phyloP scores from a whole-genome alignment of 2,797 vertebrate species.

The Antennarius maculatus region DNA sequence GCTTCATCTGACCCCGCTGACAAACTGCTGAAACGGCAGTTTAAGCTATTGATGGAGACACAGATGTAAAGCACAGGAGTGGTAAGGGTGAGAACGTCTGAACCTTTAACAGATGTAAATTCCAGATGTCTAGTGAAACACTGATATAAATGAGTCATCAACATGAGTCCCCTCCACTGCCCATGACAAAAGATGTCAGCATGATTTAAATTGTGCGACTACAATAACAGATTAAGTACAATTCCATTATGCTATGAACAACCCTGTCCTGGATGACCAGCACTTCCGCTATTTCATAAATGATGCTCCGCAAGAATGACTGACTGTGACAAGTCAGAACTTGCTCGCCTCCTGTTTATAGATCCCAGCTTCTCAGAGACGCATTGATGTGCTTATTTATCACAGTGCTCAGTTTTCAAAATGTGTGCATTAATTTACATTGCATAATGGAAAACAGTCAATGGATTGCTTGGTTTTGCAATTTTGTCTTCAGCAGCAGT shows the following conservation, averaged over 20 bases:
- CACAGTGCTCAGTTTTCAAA: slow-evolving; percentile 49
- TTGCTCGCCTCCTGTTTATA: slow-evolving; percentile 41
- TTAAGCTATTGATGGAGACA: slow-evolving; percentile 33
- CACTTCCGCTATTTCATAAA: slow-evolving; percentile 58
- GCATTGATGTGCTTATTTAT: slow-evolving; percentile 52
- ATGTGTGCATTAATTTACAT: slow-evolving; percentile 65
- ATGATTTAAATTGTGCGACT: slow-evolving; percentile 71
- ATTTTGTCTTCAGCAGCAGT: slow-evolving; percentile 52
- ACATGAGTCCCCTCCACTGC: slow-evolving; percentile 46
- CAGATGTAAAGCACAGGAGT: slow-evolving; percentile 18
- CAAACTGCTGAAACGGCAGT: slow-evolving; percentile 65
- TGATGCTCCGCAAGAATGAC: slow-evolving; percentile 64
- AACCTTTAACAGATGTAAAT: slow-evolving; percentile 15
- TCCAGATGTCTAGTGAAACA: slow-evolving; percentile 29
- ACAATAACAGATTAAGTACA: slow-evolving; percentile 73
- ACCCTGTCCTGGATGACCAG: slow-evolving; percentile 66
- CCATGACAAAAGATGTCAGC: slow-evolving; percentile 63
- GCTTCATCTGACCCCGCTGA: slow-evolving; percentile 44
- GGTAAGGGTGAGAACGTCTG: slow-evolving; percentile 31
- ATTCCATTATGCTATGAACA: slow-evolving; percentile 80
- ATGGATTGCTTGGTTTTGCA: slow-evolving; percentile 58
- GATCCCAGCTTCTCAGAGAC: slow-evolving; percentile 47
- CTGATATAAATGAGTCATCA: slow-evolving; percentile 45
- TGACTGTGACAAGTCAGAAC: slow-evolving; percentile 53
- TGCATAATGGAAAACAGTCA: slow-evolving; percentile 67